These are phyloP conservation scores for Drosophila neonasuta DNA, from an alignment of 2,888 invertebrate species.

Conservation along the genomic window DNA sequence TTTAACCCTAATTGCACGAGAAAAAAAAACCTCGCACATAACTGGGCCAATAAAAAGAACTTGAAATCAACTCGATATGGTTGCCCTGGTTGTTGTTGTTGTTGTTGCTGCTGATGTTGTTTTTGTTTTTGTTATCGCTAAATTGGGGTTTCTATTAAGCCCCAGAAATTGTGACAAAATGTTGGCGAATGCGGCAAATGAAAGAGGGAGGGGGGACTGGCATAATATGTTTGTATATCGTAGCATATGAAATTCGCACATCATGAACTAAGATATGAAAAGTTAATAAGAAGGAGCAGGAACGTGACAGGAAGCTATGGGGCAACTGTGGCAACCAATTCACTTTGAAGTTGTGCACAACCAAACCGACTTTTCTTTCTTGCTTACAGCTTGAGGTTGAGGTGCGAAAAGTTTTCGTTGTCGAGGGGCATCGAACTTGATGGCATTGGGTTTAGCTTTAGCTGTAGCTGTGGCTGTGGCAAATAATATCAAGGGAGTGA, in stretches of 20 bases:
- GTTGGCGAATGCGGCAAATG: conserved; percentile 14
- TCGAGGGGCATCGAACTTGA: conserved; percentile 14
- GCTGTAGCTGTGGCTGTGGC: not conserved
- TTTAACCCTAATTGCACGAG: conserved; percentile 50
- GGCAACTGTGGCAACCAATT: conserved; percentile 44
- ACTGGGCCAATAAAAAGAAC: conserved; percentile 34
- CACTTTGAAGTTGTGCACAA: conserved; percentile 34
- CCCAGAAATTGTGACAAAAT: conserved; percentile 56
- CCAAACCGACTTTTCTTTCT: conserved; percentile 6
- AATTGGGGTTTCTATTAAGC: conserved; percentile 34
- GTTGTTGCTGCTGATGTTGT: not conserved
- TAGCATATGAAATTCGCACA: conserved; percentile 60
- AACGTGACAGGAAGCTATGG: conserved; percentile 59
- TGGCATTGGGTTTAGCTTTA: not conserved
- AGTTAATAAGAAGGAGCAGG: conserved; percentile 65
- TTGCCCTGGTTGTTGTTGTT: conserved; percentile 15
- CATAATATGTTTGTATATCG: conserved; percentile 41
- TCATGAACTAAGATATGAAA: conserved; percentile 65
- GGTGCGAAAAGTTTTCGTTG: conserved; percentile 44
- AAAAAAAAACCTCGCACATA: conserved; percentile 31
- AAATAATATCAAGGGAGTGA: conserved; percentile 20
- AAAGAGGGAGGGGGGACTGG: conserved; percentile 7
- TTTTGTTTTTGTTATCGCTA: conserved; percentile 10
- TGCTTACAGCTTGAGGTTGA: conserved; percentile 13
- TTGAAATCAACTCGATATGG: conserved; percentile 17